Base-by-base conservation (phyloP, 2,888 invertebrate species). In the Eupeodes latifasciatus region DNA sequence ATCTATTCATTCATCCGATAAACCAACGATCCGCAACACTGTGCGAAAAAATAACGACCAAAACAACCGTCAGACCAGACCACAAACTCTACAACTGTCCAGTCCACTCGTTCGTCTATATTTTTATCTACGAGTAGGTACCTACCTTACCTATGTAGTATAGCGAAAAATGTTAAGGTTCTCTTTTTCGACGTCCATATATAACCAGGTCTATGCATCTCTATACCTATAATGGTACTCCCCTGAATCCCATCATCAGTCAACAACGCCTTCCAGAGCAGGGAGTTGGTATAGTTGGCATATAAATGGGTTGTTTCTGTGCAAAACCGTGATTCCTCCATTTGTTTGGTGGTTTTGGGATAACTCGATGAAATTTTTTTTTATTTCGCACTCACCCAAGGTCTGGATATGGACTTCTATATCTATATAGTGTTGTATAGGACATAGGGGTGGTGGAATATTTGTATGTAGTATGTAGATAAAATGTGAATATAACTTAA, bases 21-120 rank as follows among this genome's bases (percentile, higher is more conserved):
- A 87, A 84, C 84, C 87, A 84, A 59, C 84, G 87, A 87, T 87
- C 83, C 87, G 84, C 87, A 87, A 80, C 83, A 80, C 44, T 79
- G 79, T 79, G 44, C 51, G 62, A 53, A 61, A 76, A 71, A 59
- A 74, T 51, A 51, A 75, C 67, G 69, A 86, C 69, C 53, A 74
- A 80, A 72, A 78, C 77, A 78, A 69, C 67, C 49, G 36, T 62
- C 77, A 71, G 62, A 75, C 79, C 79, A 59, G 69, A 75, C 82
- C 79, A 71, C 82, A 76, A 83, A 67, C 71, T 82, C 75, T 57
- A 72, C 72, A 72, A 72, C 76, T 87, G 83, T 72, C 80, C 83
- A 84, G 87, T 81, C 47, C 59, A 72, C 34, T 59, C 59, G 59
- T 47, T 34, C 74, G 55, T 87, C 83, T 83, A 72, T n/a, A 16